phyloP scores from a whole-genome alignment of 2,797 vertebrate genomes.

The Ispidina picta region DNA sequence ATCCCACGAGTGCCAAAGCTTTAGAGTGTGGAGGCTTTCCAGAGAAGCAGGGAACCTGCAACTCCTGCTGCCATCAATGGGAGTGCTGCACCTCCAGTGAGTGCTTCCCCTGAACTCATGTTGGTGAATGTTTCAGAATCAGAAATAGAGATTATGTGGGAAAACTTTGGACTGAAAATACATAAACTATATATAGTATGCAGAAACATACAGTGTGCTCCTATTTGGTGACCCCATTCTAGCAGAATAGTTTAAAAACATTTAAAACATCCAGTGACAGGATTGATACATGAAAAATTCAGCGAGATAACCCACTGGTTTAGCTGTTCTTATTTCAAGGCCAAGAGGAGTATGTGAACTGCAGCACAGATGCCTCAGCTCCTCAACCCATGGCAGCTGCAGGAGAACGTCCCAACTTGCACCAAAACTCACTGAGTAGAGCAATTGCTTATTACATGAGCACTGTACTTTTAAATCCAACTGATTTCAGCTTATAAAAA shows the following conservation, averaged over 20 bases:
- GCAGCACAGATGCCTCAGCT: neutral
- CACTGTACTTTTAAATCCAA: neutral
- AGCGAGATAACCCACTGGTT: neutral
- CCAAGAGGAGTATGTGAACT: neutral
- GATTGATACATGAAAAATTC: neutral
- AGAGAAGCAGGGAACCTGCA: neutral
- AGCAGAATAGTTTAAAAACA: neutral
- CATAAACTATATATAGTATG: neutral
- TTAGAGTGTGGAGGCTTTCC: neutral
- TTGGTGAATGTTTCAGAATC: neutral
- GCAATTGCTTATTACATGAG: neutral
- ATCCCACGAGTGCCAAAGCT: neutral
- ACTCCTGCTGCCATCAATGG: neutral
- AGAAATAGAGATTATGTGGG: neutral
- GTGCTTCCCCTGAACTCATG: neutral
- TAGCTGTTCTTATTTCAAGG: neutral
- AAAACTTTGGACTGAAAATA: neutral
- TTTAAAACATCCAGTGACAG: neutral
- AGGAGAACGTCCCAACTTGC: neutral
- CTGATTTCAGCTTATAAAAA: neutral
- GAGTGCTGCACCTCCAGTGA: neutral
- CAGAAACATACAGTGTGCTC: neutral
- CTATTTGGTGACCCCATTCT: neutral
- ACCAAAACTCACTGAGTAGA: neutral
- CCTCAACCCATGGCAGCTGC: neutral